phyloP scores from a whole-genome alignment of 1,140 invertebrate genomes.

The Stegodyphus mimosarum region DNA sequence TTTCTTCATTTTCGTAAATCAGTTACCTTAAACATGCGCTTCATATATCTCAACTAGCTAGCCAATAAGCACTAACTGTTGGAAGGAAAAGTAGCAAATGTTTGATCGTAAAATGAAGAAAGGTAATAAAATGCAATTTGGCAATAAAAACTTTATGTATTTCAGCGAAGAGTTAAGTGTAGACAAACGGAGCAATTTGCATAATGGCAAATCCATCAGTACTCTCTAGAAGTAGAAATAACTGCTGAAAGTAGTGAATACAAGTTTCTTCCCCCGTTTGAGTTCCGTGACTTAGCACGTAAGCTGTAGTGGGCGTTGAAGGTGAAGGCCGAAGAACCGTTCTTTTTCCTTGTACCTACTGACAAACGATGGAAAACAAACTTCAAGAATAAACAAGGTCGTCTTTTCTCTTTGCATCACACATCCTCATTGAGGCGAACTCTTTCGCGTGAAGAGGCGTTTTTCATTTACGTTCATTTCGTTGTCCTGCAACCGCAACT shows the following conservation, averaged over 20 bases:
- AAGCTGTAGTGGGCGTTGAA: conserved; percentile 17
- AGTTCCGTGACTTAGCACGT: conserved; percentile 17
- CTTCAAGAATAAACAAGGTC: conserved; percentile 12
- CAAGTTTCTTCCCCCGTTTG: background rate
- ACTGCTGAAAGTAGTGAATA: background rate
- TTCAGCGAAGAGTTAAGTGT: no score
- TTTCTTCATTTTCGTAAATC: no score
- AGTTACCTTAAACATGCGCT: no score
- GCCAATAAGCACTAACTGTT: no score
- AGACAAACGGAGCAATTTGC: background rate
- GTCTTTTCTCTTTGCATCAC: background rate
- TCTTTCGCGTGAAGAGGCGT: background rate
- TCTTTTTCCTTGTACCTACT: background rate
- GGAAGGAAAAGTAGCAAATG: no score
- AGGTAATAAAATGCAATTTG: no score
- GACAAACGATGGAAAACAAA: background rate
- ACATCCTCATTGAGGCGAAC: background rate
- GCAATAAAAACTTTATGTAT: no score
- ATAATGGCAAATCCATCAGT: background rate
- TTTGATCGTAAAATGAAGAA: no score
- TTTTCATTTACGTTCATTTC: no score
- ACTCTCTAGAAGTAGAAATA: background rate
- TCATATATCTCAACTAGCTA: no score
- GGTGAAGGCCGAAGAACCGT: conserved; percentile 4
- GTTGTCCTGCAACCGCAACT: no score